Evolutionary conservation across 2,797 vertebrate genomes (phyloP).

Genomic region (Gymnoscopelus microlampas): DNA sequence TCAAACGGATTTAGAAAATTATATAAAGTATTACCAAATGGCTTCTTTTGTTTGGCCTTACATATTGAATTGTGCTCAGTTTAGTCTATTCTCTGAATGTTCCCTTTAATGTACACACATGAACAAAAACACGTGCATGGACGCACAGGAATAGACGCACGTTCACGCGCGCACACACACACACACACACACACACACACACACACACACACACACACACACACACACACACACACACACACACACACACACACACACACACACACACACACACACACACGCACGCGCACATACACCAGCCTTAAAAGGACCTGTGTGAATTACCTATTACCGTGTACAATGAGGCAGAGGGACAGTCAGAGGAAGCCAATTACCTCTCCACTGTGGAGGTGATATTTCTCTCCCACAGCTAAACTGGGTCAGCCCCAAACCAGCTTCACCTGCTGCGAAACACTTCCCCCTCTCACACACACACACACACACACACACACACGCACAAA

Average conservation of each 20-base stretch:
- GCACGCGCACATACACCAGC: neutral
- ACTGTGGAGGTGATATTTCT: slow-evolving; percentile 78
- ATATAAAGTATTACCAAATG: too few species aligned
- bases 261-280: neutral
- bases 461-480: neutral
- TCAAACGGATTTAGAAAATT: too few species aligned
- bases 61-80: too few species aligned
- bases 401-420: slow-evolving; percentile 81
- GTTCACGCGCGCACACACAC: slow-evolving; percentile 12
- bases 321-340: slow-evolving; percentile 76
- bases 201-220: slow-evolving; percentile 20
- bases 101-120: neutral
- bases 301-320: slow-evolving; percentile 75
- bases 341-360: slow-evolving; percentile 78
- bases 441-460: slow-evolving; percentile 74
- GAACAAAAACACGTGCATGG: neutral
- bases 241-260: neutral
- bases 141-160: slow-evolving; percentile 18
- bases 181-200: slow-evolving; percentile 8
- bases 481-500: neutral
- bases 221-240: slow-evolving; percentile 19
- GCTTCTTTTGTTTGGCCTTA: too few species aligned
- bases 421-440: slow-evolving; percentile 78
- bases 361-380: slow-evolving; percentile 80
- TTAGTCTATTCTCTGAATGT: too few species aligned